phyloP scores from a whole-genome alignment of 1,140 invertebrate genomes.

The Meloidogyne exigua region DNA sequence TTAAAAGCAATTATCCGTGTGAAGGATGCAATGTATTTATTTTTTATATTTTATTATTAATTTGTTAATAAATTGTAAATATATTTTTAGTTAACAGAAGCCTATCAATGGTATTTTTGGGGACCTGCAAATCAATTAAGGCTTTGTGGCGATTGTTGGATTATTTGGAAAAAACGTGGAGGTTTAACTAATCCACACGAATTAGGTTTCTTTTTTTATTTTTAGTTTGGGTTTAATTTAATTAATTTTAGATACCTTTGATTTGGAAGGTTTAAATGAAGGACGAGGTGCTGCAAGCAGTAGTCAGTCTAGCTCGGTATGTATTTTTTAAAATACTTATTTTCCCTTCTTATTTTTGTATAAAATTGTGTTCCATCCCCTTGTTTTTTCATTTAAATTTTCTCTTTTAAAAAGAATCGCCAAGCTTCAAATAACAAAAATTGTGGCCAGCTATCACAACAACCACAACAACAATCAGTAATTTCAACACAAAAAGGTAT shows the following conservation, averaged over 20 bases:
- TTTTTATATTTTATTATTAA: no score
- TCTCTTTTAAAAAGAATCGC: constrained; percentile 12
- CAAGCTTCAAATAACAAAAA: constrained; percentile 6
- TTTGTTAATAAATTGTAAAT: constrained; percentile 3
- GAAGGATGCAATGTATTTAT: constrained; percentile 45
- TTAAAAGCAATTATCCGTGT: constrained; percentile 39
- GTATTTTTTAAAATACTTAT: not conserved
- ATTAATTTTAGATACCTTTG: constrained; percentile 26
- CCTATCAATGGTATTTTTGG: constrained; percentile 92
- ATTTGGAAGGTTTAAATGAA: constrained; percentile 27
- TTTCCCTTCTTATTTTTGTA: no score
- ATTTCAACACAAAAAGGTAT: not conserved
- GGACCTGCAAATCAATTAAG: constrained; percentile 80
- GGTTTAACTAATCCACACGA: constrained; percentile 75
- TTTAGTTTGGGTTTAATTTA: not conserved
- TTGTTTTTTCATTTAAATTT: no score
- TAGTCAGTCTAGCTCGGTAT: not conserved
- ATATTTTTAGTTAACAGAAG: constrained; percentile 67
- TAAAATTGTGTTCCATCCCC: no score
- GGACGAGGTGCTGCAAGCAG: not conserved
- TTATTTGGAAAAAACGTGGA: constrained; percentile 97
- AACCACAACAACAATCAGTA: not conserved
- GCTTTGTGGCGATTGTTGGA: constrained; percentile 88
- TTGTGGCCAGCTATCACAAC: not conserved
- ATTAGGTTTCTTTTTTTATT: constrained; percentile 34